Conservation (phyloP, 2,888 invertebrate species). For the Erynnis tages region DNA sequence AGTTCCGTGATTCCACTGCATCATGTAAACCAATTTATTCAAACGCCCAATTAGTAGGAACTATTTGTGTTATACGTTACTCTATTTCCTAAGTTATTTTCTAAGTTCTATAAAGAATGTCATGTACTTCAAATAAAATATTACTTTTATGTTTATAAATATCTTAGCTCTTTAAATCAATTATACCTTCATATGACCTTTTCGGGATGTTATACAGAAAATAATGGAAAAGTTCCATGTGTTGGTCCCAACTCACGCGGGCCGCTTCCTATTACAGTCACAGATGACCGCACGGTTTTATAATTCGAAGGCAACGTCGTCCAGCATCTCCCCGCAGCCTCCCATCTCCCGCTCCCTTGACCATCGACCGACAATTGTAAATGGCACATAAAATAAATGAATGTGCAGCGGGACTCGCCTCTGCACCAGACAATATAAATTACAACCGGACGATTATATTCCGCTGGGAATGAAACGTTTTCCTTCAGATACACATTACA, state of each 20-base stretch:
- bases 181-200: neutral
- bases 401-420: constrained; percentile 82
- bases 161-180: too few species aligned
- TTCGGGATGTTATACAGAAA: constrained; percentile 54
- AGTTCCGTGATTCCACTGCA: constrained; percentile 25
- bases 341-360: constrained; percentile 74
- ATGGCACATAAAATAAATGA: constrained; percentile 83
- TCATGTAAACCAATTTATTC: constrained; percentile 26
- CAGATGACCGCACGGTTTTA: constrained; percentile 82
- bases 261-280: constrained; percentile 71
- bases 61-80: constrained; percentile 22
- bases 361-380: constrained; percentile 83
- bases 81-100: too few species aligned
- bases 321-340: constrained; percentile 48
- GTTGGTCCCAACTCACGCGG: constrained; percentile 69
- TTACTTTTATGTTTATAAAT: too few species aligned
- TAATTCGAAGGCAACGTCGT: constrained; percentile 77
- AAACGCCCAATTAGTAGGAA: constrained; percentile 25
- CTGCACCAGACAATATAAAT: constrained; percentile 83
- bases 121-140: too few species aligned
- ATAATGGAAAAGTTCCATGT: constrained; percentile 60
- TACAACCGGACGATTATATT: constrained; percentile 83
- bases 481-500: constrained; percentile 74
- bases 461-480: constrained; percentile 79
- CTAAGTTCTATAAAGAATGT: too few species aligned